Base-by-base conservation (phyloP, 2,113 vertebrate species). In the Tretioscincus oriximinensis region DNA sequence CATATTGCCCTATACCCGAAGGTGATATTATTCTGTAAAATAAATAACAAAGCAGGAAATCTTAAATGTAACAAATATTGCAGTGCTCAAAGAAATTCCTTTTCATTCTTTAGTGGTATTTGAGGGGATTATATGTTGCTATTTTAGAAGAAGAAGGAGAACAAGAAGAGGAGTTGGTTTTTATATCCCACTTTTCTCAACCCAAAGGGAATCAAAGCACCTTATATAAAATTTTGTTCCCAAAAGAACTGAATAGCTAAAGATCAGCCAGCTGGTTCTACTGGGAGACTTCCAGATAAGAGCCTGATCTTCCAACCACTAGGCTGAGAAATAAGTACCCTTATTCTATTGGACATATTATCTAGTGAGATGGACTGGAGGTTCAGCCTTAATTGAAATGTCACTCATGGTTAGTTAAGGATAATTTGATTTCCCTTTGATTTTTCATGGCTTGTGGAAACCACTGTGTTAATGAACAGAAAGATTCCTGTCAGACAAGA, bases 1-100 rank as follows among this genome's bases (percentile, higher is more conserved):
- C 5, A 41, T 41, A 41, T 5, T 41, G 35, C 35, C 22, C 65
- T 49, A n/a, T 54, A 41, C 41, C 21, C 41, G 2, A 49, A 61
- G 49, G 29, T 58, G 47, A 24, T 75, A n/a, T 68, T 75, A 68
- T 75, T 41, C 24, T 22, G 21, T 80, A 64, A 73, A 80, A 60
- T 68, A 81, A 68, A 58, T 67, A 51, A 12, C 28, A 18, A 51
- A 18, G 9, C 24, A 67, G 47, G 64, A 54, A 75, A 64, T 31
- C 18, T 66, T 41, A 74, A 41, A 75, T 75, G 49, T 81, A 64
- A 75, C 65, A 21, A 67, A 20, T 54, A 14, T 58, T n/a, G 75
- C 31, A 54, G 35, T 20, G 60, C 31, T 81, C 26, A 72, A 80
- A 51, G 35, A 67, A 66, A 67, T 58, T 75, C 64, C 49, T 41